These are phyloP conservation scores for Himantopus leucocephalus DNA, from an alignment of 2,113 vertebrate species.

Conservation along the genomic window DNA sequence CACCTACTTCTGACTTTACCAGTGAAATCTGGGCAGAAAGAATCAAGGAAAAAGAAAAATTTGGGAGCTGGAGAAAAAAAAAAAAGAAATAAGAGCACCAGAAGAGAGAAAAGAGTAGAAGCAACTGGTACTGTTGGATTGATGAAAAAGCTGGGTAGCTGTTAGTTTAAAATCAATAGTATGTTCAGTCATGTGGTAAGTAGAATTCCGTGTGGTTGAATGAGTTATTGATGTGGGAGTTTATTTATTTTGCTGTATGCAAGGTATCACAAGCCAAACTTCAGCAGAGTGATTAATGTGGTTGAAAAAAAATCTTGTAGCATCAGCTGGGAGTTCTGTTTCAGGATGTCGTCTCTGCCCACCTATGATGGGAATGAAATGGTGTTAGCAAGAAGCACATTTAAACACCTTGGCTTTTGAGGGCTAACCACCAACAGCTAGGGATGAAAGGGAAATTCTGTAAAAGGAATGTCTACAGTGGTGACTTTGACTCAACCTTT, in stretches of 20 bases:
- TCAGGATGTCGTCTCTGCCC: not conserved
- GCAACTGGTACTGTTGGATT: not conserved
- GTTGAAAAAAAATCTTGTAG: not conserved
- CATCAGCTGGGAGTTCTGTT: not conserved
- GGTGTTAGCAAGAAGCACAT: not conserved
- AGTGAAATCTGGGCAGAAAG: not conserved
- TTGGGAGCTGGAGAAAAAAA: not conserved
- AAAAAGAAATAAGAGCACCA: not conserved
- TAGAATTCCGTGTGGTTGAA: constrained; percentile 42
- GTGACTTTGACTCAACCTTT: not conserved
- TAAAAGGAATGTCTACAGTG: not conserved
- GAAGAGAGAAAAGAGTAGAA: not conserved
- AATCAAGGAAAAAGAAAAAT: not conserved
- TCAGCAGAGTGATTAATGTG: constrained; percentile 39
- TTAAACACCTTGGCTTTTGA: not conserved
- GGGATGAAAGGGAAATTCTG: not conserved
- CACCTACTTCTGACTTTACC: not conserved
- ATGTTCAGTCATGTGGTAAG: constrained; percentile 41
- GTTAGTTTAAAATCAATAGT: constrained; percentile 52
- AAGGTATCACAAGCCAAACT: constrained; percentile 21
- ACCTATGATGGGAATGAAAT: not conserved
- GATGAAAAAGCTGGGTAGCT: not conserved
- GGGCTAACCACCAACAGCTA: not conserved
- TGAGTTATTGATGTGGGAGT: constrained; percentile 48
- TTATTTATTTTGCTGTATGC: constrained; percentile 61